Evolutionary conservation across 2,888 invertebrate species (phyloP), one percentile per base, ranked within the genome.

Genomic region (Lordiphosa fenestrarum): DNA sequence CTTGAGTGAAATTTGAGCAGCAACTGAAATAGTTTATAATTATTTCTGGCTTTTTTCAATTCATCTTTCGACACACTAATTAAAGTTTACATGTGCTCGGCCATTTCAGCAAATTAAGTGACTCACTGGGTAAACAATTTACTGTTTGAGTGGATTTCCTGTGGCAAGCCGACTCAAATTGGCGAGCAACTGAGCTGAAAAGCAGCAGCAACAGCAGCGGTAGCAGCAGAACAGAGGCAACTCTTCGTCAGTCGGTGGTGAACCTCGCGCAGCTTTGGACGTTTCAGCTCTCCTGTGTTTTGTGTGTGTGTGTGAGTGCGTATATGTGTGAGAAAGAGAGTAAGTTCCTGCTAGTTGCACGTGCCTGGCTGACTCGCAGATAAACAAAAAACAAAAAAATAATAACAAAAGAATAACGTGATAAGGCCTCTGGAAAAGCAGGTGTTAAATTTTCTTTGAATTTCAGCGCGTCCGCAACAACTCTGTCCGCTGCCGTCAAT

Each of bases 191-290:
- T 30, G 9, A 9, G 30, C 30, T 30, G 9, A 30, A 30, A 7
- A 9, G 30, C 30, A 30, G 30, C 30, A 36, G 55, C 58, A n/a
- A n/a, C n/a, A 15, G 15, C 15, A 15, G 15, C 15, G 2, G 2
- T 2, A 15, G 15, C 15, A 15, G 15, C 15, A 15, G 15, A 15
- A 2, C 15, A 57, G 46, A 55, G 44, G 44, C 69, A 62, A 55
- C 49, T 39, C 56, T 10, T 47, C 47, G 56, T 73, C 64, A 80
- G 86, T 86, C 73, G 66, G 73, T 71, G 71, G 71, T 73, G 77
- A 78, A 75, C 76, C 71, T 74, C 80, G 75, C 75, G 69, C 71
- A 72, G 69, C 73, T 72, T 69, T 73, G 72, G 71, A 77, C 76
- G 71, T 75, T 52, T 49, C 46, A 58, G 40, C 36, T 38, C 40